Conservation (phyloP, 1,140 invertebrate species). For the Eupeodes corollae region DNA sequence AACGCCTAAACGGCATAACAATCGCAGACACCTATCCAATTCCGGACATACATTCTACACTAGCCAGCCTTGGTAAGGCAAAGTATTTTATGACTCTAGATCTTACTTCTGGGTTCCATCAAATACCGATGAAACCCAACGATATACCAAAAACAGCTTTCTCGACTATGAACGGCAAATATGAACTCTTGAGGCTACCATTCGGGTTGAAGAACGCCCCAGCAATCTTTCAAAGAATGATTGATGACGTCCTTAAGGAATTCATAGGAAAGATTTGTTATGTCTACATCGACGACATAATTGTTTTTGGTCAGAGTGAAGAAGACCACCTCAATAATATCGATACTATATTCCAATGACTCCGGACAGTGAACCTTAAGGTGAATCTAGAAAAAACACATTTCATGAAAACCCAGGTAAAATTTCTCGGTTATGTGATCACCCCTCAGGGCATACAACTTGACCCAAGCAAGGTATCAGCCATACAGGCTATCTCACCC, state of each 20-base stretch:
- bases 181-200: constrained; percentile 28
- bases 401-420: neutral
- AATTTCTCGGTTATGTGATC: constrained; percentile 1
- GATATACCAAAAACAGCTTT: constrained; percentile 33
- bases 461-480: constrained; percentile 2
- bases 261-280: too few species aligned
- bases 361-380: neutral
- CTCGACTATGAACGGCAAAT: constrained; percentile 32
- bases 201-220: constrained; percentile 35
- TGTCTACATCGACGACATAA: too few species aligned
- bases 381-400: constrained; percentile 3
- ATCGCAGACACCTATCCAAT: constrained; percentile 38
- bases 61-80: constrained; percentile 32
- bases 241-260: constrained; percentile 30
- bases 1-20: constrained; percentile 22
- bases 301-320: too few species aligned
- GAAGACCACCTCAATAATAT: constrained; percentile 2
- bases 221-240: constrained; percentile 35
- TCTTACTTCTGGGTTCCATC: constrained; percentile 39
- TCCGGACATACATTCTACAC: constrained; percentile 37
- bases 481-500: neutral
- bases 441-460: neutral
- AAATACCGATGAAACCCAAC: constrained; percentile 25
- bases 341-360: neutral
- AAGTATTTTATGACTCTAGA: constrained; percentile 38